phyloP scores from a whole-genome alignment of 2,113 vertebrate genomes.

The Barnardius zonarius region DNA sequence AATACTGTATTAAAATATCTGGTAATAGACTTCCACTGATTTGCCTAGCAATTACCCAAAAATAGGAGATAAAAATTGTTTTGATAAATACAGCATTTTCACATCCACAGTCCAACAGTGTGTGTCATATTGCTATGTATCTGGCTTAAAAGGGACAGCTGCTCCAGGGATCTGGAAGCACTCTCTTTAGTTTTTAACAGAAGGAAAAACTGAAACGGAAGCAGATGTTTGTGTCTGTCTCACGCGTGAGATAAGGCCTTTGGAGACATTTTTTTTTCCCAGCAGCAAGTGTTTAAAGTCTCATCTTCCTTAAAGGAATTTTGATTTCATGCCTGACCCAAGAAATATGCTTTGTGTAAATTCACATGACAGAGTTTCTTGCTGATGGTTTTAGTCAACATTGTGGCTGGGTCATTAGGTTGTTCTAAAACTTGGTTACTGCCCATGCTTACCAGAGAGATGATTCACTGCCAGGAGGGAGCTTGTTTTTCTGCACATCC shows the following conservation, averaged over 20 bases:
- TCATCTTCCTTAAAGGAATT: slow-evolving; percentile 63
- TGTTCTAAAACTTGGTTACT: slow-evolving; percentile 5
- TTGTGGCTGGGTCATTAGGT: slow-evolving; percentile 8
- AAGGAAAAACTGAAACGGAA: slow-evolving; percentile 57
- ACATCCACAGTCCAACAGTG: slow-evolving; percentile 8
- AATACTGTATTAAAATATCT: not conserved
- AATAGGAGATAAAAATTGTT: not conserved
- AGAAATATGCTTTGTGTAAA: slow-evolving; percentile 62
- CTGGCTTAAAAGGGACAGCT: slow-evolving; percentile 64
- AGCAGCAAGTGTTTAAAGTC: slow-evolving; percentile 54
- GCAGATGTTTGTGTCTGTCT: slow-evolving; percentile 59
- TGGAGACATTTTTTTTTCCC: not conserved
- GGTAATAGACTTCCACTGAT: not conserved
- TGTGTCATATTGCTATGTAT: slow-evolving; percentile 37
- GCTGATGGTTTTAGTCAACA: slow-evolving; percentile 15
- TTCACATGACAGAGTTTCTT: slow-evolving; percentile 33
- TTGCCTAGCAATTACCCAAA: not conserved
- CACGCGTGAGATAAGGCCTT: slow-evolving; percentile 30
- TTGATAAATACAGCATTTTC: slow-evolving; percentile 35
- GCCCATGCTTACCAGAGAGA: not conserved
- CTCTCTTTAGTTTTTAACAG: slow-evolving; percentile 57
- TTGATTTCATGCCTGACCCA: slow-evolving; percentile 45
- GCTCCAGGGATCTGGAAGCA: slow-evolving; percentile 55
- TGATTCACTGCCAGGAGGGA: not conserved
- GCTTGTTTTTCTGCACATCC: not conserved